A percentile compares a stretch with the other conserved stretches of the same genome.
Conservation (phyloP, 2,888 invertebrate genomes). For the Serrognathus titanus region DNA sequence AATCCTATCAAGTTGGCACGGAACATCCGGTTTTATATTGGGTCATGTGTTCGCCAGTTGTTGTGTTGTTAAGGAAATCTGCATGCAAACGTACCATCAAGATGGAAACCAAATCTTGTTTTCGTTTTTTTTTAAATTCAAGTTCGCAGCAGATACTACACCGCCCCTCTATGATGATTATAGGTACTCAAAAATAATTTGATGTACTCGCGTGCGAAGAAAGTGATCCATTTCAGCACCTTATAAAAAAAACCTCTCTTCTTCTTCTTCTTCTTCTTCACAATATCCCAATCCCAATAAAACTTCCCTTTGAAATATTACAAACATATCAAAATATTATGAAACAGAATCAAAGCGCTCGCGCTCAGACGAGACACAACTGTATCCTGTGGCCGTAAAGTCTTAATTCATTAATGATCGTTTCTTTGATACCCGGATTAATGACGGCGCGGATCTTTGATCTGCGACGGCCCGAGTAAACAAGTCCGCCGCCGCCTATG, state of each 20-base stretch:
- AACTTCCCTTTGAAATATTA: constrained; percentile 17
- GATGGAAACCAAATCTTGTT: no score
- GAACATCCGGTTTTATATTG: constrained; percentile 40
- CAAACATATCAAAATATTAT: constrained; percentile 47
- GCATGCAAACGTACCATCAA: no score
- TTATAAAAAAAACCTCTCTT: no score
- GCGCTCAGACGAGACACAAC: constrained; percentile 42
- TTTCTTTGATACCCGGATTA: constrained; percentile 49
- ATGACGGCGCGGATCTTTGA: constrained; percentile 45
- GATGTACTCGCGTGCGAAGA: no score
- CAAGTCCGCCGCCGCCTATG: constrained; percentile 39
- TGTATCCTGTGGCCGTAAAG: constrained; percentile 44
- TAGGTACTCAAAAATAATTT: no score
- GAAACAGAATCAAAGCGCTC: constrained; percentile 40
- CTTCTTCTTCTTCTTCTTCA: no score
- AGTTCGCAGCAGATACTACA: no score
- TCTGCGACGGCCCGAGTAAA: constrained; percentile 44
- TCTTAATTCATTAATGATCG: constrained; percentile 49
- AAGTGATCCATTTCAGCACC: no score
- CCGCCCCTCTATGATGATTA: no score
- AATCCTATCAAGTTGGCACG: constrained; percentile 43
- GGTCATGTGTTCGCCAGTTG: constrained; percentile 46
- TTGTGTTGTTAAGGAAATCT: constrained; percentile 12
- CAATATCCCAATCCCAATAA: no score
- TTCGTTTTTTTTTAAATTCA: no score